A percentile compares a stretch with the other conserved stretches of the same genome.
These are phyloP conservation scores for Myodes glareolus DNA, from an alignment of 2,113 vertebrate species.

Conservation along the genomic window DNA sequence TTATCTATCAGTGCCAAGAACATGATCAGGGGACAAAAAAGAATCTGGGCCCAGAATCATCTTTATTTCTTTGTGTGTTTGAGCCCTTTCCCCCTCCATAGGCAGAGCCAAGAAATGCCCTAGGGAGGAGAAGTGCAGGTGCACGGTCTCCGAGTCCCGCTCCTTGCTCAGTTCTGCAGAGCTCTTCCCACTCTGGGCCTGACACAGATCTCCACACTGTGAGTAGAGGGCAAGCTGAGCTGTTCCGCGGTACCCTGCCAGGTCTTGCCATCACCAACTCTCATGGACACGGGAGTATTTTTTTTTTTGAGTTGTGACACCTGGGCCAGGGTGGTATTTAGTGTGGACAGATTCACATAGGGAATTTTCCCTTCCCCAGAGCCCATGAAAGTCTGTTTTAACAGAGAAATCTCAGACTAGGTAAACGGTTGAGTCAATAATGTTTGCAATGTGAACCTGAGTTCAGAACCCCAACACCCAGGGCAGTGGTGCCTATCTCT, in stretches of 20 bases:
- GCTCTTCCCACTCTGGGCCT: background rate
- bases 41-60: background rate
- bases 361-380: background rate
- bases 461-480: background rate
- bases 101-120: background rate
- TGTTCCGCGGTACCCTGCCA: background rate
- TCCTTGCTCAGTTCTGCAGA: background rate
- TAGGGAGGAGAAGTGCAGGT: background rate
- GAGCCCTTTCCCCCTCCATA: background rate
- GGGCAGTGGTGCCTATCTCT: background rate
- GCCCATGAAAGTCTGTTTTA: background rate
- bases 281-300: background rate
- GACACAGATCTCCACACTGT: background rate
- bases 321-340: background rate
- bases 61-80: background rate
- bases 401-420: background rate
- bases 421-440: background rate
- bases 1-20: background rate
- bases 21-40: slow-evolving; percentile 13
- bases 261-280: background rate
- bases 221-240: background rate
- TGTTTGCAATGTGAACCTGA: background rate
- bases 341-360: background rate
- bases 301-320: background rate
- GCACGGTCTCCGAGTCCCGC: background rate